A percentile compares a stretch with the other conserved stretches of the same genome.
Conservation (phyloP, 2,113 vertebrate genomes). For the Terrapene triunguis region DNA sequence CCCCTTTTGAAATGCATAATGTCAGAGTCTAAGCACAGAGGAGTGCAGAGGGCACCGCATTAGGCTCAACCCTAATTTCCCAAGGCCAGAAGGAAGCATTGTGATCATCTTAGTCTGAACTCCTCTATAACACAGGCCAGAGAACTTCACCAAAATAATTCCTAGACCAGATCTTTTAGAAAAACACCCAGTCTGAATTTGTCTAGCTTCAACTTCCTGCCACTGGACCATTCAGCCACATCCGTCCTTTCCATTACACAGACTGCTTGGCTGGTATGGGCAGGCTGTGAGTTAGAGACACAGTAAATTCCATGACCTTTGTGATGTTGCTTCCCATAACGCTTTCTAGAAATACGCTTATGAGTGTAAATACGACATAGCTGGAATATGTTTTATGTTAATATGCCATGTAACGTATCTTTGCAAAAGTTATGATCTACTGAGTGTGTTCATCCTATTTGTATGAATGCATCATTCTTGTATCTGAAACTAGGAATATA, state of each 20-base stretch:
- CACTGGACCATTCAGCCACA: not conserved
- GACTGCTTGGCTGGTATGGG: not conserved
- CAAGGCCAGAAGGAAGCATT: not conserved
- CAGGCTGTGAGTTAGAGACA: not conserved
- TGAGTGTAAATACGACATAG: too few relatives aligned
- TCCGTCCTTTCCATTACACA: not conserved
- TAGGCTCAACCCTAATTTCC: not conserved
- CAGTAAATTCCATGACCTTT: not conserved
- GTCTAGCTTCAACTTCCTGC: not conserved
- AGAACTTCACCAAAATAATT: not conserved
- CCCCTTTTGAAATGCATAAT: not conserved
- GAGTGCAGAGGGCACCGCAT: not conserved
- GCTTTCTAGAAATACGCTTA: too few relatives aligned
- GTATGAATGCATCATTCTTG: too few relatives aligned
- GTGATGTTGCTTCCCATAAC: too few relatives aligned
- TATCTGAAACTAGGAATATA: too few relatives aligned
- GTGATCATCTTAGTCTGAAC: not conserved
- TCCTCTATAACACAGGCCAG: not conserved
- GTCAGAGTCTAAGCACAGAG: not conserved
- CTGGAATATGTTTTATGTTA: too few relatives aligned
- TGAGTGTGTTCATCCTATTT: too few relatives aligned
- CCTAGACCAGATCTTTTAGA: not conserved
- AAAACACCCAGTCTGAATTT: not conserved
- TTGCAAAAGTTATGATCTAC: too few relatives aligned
- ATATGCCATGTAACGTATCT: too few relatives aligned